Base-by-base conservation (phyloP, 2,113 vertebrate genomes). In the Apus apus region DNA sequence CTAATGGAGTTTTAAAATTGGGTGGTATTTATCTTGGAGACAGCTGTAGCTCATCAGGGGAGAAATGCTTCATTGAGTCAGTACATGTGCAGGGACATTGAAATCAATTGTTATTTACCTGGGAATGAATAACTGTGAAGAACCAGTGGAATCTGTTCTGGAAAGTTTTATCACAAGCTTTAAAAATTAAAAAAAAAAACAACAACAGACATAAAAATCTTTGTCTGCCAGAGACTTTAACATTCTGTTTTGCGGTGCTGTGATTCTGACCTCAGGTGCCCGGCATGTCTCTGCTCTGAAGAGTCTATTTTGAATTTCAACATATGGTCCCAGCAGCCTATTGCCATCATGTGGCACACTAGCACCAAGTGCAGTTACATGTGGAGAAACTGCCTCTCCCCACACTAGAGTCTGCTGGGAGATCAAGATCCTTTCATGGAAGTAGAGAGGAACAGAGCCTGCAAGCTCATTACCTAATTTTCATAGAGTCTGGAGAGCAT, bases 41-140 rank as follows among this genome's bases (percentile, higher is more conserved):
- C 30, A 94, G 83, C 85, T 84, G 84, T 60, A 94, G 64, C 60
- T 95, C 68, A 77, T 87, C 68, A 84, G 46, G 30, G 90, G 38
- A 75, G 57, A 74, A 94, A 82, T 1, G 2, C 71, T 94, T 97
- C 97, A 91, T 95, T 94, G 94, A 97, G 79, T 94, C 56, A 92
- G 40, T 68, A 61, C 29, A 4, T 73, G 30, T 61, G 9, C 6
- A 6, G 36, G 73, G 66, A 87, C 56, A 57, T 65, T 80, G 85
- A 92, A 95, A 97, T 93, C 57, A 90, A 66, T 25, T 87, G 29
- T 83, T 91, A 77, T 91, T 96, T 97, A 87, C 75, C 72, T 95
- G 46, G 51, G 91, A 92, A 87, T 93, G 65, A 97, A 32, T 95
- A 95, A 94, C 25, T 78, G 22, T 91, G 93, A 81, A 77, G 60